Evolutionary conservation across 1,140 invertebrate genomes (phyloP), one percentile per base, ranked within the genome.

Genomic region (Adoxophyes honmai): DNA sequence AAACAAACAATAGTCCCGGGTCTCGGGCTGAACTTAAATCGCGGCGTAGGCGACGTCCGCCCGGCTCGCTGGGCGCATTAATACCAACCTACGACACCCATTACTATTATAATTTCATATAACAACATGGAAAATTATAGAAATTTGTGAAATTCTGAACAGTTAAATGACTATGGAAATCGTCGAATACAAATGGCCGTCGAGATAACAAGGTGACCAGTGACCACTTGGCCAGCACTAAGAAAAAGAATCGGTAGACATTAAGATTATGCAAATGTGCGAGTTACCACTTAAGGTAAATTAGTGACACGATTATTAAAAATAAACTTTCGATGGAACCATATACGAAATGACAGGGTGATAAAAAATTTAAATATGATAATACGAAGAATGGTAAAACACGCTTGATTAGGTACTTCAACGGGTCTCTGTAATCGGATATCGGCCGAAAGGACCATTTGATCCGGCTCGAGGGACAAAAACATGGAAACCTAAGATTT

Each of bases 381-480:
- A 55, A 35, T 53, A 38, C 5, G 38, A 42, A 35, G 36, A 14
- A 35, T 44, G 28, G 9, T 35, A 36, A 59, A 33, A 18, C 44
- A 56, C 51, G 59, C 62, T 54, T 59, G 53, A 53, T 10, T 57
- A n/a, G n/a, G n/a, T n/a, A 18, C 42, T 51, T 37, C 34, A 14
- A 6, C 60, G 48, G 54, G 51, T 61, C 65, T 38, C 8, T 44
- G 76, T 68, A 75, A 79, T 66, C 36, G 51, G 65, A 79, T 77
- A 77, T 62, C 36, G 68, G 51, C 62, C 48, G 61, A 62, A 62
- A 64, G 61, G 56, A 51, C 35, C 53, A 67, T 56, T 64, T 61
- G 54, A 73, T 70, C 70, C 63, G 62, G 55, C 59, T 62, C 58
- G 51, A 68, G 60, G 64, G 66, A 67, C 39, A 66, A 68, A 75